Conservation (phyloP, 2,113 vertebrate species). For the Mesocricetus auratus region DNA sequence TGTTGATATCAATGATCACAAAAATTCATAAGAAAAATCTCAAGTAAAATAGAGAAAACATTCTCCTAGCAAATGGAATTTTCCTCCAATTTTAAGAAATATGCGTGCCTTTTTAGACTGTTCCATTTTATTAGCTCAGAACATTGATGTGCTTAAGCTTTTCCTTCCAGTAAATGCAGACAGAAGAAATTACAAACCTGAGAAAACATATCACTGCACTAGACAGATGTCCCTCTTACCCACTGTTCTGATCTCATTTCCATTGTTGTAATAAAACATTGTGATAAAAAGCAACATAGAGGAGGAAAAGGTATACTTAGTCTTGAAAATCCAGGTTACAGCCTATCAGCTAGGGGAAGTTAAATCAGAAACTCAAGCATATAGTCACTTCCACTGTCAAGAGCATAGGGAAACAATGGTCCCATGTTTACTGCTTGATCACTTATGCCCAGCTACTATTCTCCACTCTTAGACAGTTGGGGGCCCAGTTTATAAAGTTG, state of each 20-base stretch:
- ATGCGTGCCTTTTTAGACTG: neutral
- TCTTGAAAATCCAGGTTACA: neutral
- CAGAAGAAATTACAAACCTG: neutral
- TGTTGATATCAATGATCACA: neutral
- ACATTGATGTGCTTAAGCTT: neutral
- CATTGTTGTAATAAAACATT: neutral
- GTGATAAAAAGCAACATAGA: neutral
- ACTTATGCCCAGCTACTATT: neutral
- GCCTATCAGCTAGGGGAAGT: neutral
- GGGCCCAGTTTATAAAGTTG: neutral
- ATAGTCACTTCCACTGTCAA: too few species aligned
- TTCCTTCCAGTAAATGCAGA: neutral
- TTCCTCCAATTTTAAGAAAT: neutral
- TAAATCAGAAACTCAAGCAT: neutral
- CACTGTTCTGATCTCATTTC: neutral
- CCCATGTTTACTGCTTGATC: neutral
- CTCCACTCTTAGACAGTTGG: neutral
- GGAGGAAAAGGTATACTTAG: neutral
- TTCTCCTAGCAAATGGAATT: neutral
- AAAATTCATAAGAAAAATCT: neutral
- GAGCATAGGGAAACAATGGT: neutral
- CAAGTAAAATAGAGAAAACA: neutral
- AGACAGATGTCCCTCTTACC: neutral
- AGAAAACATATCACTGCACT: neutral
- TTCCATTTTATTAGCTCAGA: slow-evolving; percentile 10